Conservation (phyloP, 2,888 invertebrate genomes). For the Melangyna quadrimaculata region DNA sequence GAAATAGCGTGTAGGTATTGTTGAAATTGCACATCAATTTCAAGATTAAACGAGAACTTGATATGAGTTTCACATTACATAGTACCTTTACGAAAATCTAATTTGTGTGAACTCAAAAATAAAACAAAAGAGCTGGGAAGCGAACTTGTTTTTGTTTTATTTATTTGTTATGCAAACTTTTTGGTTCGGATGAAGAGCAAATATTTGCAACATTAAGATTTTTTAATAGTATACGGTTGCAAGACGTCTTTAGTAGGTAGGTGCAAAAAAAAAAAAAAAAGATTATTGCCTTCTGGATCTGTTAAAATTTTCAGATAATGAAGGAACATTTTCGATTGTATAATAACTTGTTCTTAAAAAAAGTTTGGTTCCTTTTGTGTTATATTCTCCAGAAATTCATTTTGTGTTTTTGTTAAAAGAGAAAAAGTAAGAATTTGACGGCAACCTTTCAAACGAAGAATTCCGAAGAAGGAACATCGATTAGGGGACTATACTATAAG, state of each 20-base stretch:
- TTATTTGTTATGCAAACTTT: neutral
- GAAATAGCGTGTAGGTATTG: neutral
- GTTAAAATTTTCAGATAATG: neutral
- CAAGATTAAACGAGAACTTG: slow-evolving; percentile 17
- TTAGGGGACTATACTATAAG: neutral
- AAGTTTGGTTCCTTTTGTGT: slow-evolving; percentile 5
- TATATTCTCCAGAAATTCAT: neutral
- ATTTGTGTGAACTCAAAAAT: neutral
- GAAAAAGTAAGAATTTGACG: neutral
- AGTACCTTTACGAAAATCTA: neutral
- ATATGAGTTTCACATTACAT: neutral
- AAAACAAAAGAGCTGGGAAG: slow-evolving; percentile 43
- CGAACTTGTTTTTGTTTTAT: slow-evolving; percentile 34
- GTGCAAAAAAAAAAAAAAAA: neutral
- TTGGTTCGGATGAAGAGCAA: neutral
- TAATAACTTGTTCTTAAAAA: neutral
- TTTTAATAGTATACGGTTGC: neutral
- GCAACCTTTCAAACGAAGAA: neutral
- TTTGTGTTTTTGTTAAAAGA: neutral
- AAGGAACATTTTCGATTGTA: neutral
- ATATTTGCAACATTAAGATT: neutral
- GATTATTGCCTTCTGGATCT: neutral
- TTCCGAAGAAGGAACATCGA: neutral
- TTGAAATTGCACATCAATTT: slow-evolving; percentile 22
- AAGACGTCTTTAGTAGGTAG: neutral